Evolutionary conservation across 2,888 invertebrate species (phyloP).

Genomic region (Crocallis elinguaria): DNA sequence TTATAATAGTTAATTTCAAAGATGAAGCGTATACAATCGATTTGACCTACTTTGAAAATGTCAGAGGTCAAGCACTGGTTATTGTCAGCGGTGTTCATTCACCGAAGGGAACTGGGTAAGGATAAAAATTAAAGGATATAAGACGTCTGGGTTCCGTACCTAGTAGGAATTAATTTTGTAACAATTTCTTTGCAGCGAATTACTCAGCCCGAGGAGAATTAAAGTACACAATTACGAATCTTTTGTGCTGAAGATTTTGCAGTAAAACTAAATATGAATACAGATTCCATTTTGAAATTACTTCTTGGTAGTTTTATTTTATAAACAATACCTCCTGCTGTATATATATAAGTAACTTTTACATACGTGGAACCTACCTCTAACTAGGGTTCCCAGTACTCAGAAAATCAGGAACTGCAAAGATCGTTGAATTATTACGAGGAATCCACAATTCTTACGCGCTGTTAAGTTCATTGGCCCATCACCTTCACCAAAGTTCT

Average conservation of each 20-base stretch:
- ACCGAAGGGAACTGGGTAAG: conserved; percentile 77
- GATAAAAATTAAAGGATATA: too few relatives aligned
- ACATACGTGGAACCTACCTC: too few relatives aligned
- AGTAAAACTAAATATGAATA: not conserved
- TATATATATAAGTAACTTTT: too few relatives aligned
- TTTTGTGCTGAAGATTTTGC: conserved; percentile 65
- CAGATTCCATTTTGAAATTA: too few relatives aligned
- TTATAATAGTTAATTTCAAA: conserved; percentile 85
- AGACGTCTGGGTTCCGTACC: not conserved
- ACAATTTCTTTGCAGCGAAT: conserved; percentile 55
- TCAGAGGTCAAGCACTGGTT: conserved; percentile 71
- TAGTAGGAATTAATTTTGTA: not conserved
- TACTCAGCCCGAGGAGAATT: conserved; percentile 56
- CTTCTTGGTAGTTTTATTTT: not conserved
- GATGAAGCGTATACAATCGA: conserved; percentile 78
- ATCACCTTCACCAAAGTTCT: too few relatives aligned
- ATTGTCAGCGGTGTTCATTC: conserved; percentile 81
- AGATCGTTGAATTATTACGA: too few relatives aligned
- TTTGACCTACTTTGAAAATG: conserved; percentile 79
- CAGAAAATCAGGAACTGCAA: too few relatives aligned
- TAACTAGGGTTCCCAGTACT: too few relatives aligned
- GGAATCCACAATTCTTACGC: too few relatives aligned
- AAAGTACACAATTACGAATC: conserved; percentile 68
- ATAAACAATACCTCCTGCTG: too few relatives aligned
- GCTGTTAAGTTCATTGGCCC: too few relatives aligned